These are phyloP conservation scores for Ellobius talpinus DNA, from an alignment of 2,113 vertebrate species.

Conservation along the genomic window DNA sequence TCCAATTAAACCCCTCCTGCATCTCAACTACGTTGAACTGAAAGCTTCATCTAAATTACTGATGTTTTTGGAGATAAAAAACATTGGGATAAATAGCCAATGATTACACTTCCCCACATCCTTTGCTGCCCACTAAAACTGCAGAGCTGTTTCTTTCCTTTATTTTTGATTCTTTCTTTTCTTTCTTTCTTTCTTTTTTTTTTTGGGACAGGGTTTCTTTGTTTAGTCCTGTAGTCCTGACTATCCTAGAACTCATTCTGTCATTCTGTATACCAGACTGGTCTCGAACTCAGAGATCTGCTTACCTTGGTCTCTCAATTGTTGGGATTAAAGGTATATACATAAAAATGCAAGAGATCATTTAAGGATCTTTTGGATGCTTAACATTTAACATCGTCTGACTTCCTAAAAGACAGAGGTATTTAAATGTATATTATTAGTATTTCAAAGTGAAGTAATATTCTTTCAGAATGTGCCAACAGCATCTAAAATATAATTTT, in stretches of 20 bases:
- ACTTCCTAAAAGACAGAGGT: background rate
- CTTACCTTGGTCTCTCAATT: no score
- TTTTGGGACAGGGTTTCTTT: background rate
- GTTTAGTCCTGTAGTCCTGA: no score
- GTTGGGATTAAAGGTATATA: background rate
- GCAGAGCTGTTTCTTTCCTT: constrained; percentile 33
- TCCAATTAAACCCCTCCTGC: constrained; percentile 70
- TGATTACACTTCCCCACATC: constrained; percentile 50
- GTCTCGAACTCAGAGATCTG: background rate
- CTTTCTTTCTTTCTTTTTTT: background rate
- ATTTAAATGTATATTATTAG: background rate
- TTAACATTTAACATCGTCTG: background rate
- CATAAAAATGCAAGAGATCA: background rate
- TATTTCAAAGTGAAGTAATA: background rate
- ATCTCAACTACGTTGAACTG: constrained; percentile 69
- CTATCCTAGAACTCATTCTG: background rate
- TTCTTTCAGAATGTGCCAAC: background rate
- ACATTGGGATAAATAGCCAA: constrained; percentile 58
- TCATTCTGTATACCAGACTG: background rate
- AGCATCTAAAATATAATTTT: background rate
- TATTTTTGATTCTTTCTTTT: background rate
- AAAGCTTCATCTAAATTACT: constrained; percentile 73
- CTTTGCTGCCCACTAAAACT: constrained; percentile 38
- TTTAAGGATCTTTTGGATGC: background rate
- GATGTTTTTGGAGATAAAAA: constrained; percentile 69